Evolutionary conservation across 2,797 vertebrate genomes (phyloP), one percentile per base, ranked within the genome.

Genomic region (Dipus sagitta): DNA sequence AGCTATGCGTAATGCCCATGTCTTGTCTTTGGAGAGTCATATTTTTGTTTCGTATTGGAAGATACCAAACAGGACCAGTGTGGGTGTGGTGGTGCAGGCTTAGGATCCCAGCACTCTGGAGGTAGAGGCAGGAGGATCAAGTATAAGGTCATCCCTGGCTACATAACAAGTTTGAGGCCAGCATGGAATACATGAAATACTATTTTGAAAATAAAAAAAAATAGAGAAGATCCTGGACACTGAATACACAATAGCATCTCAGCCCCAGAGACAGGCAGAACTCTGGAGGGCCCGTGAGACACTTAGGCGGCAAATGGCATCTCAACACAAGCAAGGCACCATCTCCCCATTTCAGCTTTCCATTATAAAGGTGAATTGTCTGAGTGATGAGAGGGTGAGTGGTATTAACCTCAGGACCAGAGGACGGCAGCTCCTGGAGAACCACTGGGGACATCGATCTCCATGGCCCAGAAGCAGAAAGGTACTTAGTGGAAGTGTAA

Each of bases 341-440:
- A 15, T 11, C 92, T 91, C 34, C 88, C 96, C 38, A 58, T 97
- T 97, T 79, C 62, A 95, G 32, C 91, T 97, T 96, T 65, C 90
- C 96, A 92, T 96, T 97, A 94, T 95, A 90, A 96, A 97, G 92
- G 93, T 83, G 96, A 97, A 97, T 96, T 96, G 97, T 90, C 86
- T 96, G 91, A 92, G 87, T 83, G 80, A 10, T 15, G 70, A 95
- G 92, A 97, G 97, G 95, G 90, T 32, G 83, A 86, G 79, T 67
- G 88, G 60, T 94, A 96, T 97, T 98, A 98, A 98, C 97, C 96
- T 97, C 95, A 95, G 93, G 88, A 97, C 97, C 95, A 96, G 96
- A 97, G 95, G 88, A 86, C 91, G 93, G 71, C 90, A 84, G 95
- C 60, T 95, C 75, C 72, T 86, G 77, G 88, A 97, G 76, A 96